Evolutionary conservation across 2,797 vertebrate genomes (phyloP).

Genomic region (Schizopygopsis malacanthus): DNA sequence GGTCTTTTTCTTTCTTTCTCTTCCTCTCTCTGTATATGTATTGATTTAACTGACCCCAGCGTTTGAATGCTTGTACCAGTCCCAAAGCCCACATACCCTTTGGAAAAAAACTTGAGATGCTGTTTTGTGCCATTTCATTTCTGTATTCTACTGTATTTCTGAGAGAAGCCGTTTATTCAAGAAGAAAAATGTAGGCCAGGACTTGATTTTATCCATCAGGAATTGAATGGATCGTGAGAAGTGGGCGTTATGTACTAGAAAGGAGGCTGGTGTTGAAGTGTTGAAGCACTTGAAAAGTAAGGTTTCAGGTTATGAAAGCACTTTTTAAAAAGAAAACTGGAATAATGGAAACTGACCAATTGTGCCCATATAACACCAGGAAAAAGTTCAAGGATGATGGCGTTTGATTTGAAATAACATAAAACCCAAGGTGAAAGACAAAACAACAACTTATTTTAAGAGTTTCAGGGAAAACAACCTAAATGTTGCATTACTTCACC

Average conservation of each 20-base stretch:
- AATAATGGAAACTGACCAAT: not conserved
- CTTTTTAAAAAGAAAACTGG: not conserved
- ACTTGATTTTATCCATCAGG: slow-evolving; percentile 3
- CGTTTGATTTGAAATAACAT: not conserved
- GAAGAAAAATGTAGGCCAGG: slow-evolving; percentile 10
- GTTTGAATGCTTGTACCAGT: not conserved
- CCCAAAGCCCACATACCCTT: not conserved
- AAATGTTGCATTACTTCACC: not conserved
- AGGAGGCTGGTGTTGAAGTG: not conserved
- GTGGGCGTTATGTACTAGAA: slow-evolving; percentile 23
- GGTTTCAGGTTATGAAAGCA: not conserved
- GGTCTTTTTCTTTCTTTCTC: not conserved
- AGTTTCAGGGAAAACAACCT: too few species aligned
- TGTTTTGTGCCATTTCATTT: not conserved
- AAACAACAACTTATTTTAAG: too few species aligned
- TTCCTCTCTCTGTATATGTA: not conserved
- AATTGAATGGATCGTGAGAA: slow-evolving; percentile 21
- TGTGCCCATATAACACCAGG: not conserved
- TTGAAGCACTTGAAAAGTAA: not conserved
- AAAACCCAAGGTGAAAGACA: not conserved
- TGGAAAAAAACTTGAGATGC: not conserved
- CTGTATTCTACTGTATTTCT: slow-evolving; percentile 4
- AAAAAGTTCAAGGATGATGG: not conserved
- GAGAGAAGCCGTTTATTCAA: slow-evolving; percentile 12
- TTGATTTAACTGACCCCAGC: not conserved